These are phyloP conservation scores for Yponomeuta malinellus DNA, from an alignment of 2,888 invertebrate species.

Conservation along the genomic window DNA sequence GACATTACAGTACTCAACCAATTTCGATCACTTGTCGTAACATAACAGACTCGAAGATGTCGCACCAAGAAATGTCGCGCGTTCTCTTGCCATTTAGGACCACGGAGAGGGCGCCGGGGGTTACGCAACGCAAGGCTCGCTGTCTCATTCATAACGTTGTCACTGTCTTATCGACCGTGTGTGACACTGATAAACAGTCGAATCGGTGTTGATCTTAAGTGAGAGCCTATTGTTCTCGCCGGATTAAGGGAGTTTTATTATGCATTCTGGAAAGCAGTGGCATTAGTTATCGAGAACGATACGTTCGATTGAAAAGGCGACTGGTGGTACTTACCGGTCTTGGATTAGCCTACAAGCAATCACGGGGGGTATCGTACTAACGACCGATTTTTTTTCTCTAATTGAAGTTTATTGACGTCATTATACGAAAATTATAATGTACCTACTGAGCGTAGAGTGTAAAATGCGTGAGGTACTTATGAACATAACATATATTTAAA, in stretches of 20 bases:
- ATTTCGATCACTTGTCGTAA: no score
- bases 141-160: slow-evolving; percentile 14
- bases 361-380: no score
- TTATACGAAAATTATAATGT: no score
- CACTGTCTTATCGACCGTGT: slow-evolving; percentile 33
- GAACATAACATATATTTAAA: no score
- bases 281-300: neutral
- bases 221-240: slow-evolving; percentile 27
- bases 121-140: slow-evolving; percentile 3
- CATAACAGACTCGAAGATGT: no score
- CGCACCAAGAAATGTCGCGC: no score
- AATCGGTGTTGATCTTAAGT: slow-evolving; percentile 35
- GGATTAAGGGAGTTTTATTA: neutral
- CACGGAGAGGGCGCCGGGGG: neutral
- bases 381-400: no score
- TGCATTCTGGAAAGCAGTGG: neutral
- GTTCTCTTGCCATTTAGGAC: neutral
- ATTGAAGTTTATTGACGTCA: no score
- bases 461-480: no score
- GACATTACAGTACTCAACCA: no score
- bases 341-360: no score
- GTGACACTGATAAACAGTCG: slow-evolving; percentile 31
- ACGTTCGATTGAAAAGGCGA: neutral
- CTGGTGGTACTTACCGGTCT: neutral
- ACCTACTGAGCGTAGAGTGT: no score